phyloP scores from a whole-genome alignment of 37 sponge, comb jelly and placozoan genomes.

The Aplysina aerophoba region DNA sequence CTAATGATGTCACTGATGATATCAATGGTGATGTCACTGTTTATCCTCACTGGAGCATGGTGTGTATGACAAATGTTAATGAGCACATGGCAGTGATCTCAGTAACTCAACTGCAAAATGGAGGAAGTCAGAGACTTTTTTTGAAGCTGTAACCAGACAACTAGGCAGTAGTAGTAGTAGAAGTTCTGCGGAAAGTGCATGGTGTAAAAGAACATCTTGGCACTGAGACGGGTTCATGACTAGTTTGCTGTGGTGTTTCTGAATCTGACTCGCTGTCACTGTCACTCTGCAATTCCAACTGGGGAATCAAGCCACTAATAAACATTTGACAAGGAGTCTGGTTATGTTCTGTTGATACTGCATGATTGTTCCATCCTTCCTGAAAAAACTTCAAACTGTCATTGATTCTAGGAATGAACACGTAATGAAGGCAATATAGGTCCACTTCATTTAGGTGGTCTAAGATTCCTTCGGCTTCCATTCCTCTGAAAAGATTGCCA shows the following conservation, averaged over 20 bases:
- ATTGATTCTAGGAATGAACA: conserved; percentile 46
- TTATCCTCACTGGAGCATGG: no score
- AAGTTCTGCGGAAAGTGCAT: not conserved
- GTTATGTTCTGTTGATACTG: conserved; percentile 30
- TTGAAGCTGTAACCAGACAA: no score
- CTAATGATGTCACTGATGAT: no score
- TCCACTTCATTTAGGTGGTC: conserved; percentile 48
- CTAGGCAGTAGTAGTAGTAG: no score
- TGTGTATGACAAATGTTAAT: no score
- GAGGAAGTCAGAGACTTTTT: no score
- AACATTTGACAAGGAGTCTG: conserved; percentile 24
- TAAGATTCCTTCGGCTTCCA: conserved; percentile 44
- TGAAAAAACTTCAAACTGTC: conserved; percentile 23
- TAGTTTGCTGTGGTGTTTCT: not conserved
- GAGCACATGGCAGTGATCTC: no score
- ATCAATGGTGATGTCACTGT: no score
- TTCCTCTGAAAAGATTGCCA: conserved; percentile 32
- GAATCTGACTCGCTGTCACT: conserved; percentile 9
- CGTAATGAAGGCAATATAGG: conserved; percentile 46
- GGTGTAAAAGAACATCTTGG: conserved; percentile 16
- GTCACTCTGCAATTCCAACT: conserved; percentile 5
- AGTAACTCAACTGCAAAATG: no score
- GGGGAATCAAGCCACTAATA: conserved; percentile 9
- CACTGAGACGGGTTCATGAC: conserved; percentile 9
- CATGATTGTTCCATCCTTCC: conserved; percentile 59